Evolutionary conservation across 2,797 vertebrate species (phyloP).

Genomic region (Sebastes hubbsi): DNA sequence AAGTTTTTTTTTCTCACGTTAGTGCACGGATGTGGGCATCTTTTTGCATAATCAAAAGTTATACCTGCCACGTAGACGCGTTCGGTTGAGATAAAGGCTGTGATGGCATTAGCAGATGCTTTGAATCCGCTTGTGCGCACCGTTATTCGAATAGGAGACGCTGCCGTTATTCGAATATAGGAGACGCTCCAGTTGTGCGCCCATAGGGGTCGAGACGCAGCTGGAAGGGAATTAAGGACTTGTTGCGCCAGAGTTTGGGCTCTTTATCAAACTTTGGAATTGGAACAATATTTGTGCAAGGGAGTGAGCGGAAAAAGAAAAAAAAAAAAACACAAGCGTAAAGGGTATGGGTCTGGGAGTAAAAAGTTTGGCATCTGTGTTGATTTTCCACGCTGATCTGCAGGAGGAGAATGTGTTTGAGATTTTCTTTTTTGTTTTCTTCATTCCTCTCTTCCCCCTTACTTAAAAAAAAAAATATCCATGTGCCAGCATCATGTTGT

Average conservation of each 20-base stretch:
- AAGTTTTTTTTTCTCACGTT: not conserved
- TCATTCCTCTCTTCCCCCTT: not conserved
- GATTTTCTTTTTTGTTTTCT: constrained; percentile 10
- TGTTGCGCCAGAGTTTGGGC: constrained; percentile 61
- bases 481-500: not conserved
- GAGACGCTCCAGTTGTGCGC: constrained; percentile 23
- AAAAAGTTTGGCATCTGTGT: constrained; percentile 57
- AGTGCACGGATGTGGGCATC: constrained; percentile 27
- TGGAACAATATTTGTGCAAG: constrained; percentile 49
- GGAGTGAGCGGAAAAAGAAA: constrained; percentile 26
- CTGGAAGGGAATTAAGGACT: constrained; percentile 34
- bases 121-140: constrained; percentile 33
- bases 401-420: constrained; percentile 22
- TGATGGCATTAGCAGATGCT: constrained; percentile 61
- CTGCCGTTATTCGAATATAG: not conserved
- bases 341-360: constrained; percentile 32
- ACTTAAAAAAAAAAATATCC: not conserved
- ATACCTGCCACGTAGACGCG: constrained; percentile 80
- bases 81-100: constrained; percentile 52
- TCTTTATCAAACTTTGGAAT: constrained; percentile 38
- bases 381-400: constrained; percentile 56
- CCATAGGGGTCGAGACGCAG: not conserved
- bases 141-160: constrained; percentile 46
- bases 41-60: constrained; percentile 53
- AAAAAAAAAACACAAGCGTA: not conserved